Percentiles rank a stretch among this genome's conserved stretches.
These are phyloP conservation scores for Conger conger DNA, from an alignment of 2,113 vertebrate genomes.

Conservation along the genomic window DNA sequence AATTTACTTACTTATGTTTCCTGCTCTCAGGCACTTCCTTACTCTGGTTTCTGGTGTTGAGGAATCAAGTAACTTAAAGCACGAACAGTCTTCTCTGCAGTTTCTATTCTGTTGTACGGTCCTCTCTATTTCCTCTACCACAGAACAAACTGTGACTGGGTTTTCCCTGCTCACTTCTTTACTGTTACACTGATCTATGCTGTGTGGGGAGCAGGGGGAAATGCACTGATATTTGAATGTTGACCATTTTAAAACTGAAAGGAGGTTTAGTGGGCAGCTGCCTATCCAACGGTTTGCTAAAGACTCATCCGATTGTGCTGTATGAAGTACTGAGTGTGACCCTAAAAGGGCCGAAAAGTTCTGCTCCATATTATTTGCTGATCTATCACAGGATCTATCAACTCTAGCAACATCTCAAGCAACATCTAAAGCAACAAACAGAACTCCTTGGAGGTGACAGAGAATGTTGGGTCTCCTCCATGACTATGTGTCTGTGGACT, in stretches of 20 bases:
- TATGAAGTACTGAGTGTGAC: neutral
- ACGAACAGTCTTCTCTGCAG: neutral
- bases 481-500: neutral
- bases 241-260: neutral
- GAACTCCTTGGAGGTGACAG: neutral
- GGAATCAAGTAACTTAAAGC: neutral
- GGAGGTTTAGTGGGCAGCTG: neutral
- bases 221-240: neutral
- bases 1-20: neutral
- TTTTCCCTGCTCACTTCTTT: neutral
- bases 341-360: neutral
- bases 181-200: neutral
- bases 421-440: neutral
- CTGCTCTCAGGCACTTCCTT: neutral
- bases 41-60: neutral
- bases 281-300: neutral
- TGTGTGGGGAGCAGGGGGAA: neutral
- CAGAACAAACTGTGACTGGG: neutral
- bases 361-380: neutral
- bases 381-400: neutral
- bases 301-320: neutral
- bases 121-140: conserved; percentile 13
- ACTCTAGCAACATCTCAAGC: neutral
- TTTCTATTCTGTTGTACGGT: neutral
- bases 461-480: neutral